phyloP scores from a whole-genome alignment of 2,888 invertebrate genomes.

The Magallana nippona region DNA sequence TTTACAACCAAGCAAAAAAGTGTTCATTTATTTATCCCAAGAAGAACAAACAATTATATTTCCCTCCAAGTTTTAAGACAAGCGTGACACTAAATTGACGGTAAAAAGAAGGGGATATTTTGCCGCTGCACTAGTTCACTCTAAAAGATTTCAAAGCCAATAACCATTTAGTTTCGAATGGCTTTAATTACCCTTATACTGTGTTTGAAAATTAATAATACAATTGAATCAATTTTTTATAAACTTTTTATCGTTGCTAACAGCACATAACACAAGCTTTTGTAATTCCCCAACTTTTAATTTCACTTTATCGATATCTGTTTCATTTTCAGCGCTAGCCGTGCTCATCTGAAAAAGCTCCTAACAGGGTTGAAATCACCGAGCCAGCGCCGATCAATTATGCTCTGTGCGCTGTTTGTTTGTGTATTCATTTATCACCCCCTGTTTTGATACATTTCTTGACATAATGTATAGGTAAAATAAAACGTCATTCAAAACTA shows the following conservation, averaged over 20 bases:
- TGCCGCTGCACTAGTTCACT: no score
- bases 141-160: no score
- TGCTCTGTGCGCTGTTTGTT: conserved; percentile 39
- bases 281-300: neutral
- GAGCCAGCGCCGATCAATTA: conserved; percentile 30
- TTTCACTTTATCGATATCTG: conserved; percentile 5
- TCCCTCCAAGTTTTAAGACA: no score
- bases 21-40: no score
- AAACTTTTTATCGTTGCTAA: no score
- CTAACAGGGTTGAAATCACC: neutral
- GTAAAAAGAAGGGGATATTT: no score
- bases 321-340: neutral
- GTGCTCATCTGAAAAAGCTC: neutral
- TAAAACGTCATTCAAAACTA: conserved; percentile 43
- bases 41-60: no score
- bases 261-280: neutral
- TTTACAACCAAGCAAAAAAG: neutral
- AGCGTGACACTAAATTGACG: no score
- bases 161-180: no score
- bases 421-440: conserved; percentile 43
- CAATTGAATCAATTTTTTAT: no score
- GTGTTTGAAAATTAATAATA: neutral
- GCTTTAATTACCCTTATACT: no score
- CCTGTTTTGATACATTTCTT: conserved; percentile 36
- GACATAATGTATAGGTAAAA: conserved; percentile 39